phyloP scores from a whole-genome alignment of 2,888 invertebrate genomes.

The Sesia apiformis region DNA sequence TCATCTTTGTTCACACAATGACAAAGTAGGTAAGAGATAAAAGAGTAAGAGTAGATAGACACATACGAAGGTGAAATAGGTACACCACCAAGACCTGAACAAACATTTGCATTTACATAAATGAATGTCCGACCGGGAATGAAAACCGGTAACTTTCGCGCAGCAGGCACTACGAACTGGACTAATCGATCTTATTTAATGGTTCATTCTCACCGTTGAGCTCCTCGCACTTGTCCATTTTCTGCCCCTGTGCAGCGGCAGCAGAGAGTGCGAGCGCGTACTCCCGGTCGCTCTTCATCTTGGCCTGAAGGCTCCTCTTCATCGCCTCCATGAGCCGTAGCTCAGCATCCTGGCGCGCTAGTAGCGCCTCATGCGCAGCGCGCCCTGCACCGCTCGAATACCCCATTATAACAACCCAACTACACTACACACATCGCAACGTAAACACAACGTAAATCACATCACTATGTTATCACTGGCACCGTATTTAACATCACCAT shows the following conservation, averaged over 20 bases:
- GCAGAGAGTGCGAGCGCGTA: constrained; percentile 89
- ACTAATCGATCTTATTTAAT: no score
- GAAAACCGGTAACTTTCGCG: no score
- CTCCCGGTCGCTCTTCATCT: constrained; percentile 94
- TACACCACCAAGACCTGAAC: no score
- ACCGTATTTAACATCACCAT: constrained; percentile 41
- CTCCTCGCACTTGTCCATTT: constrained; percentile 85
- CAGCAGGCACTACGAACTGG: no score
- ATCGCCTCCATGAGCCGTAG: constrained; percentile 93
- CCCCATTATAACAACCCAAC: constrained; percentile 76
- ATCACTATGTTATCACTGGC: constrained; percentile 59
- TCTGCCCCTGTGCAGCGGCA: constrained; percentile 88
- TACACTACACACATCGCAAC: constrained; percentile 54
- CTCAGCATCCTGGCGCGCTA: constrained; percentile 94
- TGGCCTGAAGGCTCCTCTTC: constrained; percentile 88
- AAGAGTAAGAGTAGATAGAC: no score
- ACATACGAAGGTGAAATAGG: no score
- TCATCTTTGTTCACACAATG: no score
- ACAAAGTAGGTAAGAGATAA: no score
- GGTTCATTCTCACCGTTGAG: constrained; percentile 70
- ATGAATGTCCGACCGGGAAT: no score
- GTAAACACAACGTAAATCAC: constrained; percentile 66
- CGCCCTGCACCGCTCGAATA: constrained; percentile 92
- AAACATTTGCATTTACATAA: no score
- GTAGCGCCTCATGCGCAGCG: constrained; percentile 91